Evolutionary conservation across 2,888 invertebrate species (phyloP).

Genomic region (Arge pagana): DNA sequence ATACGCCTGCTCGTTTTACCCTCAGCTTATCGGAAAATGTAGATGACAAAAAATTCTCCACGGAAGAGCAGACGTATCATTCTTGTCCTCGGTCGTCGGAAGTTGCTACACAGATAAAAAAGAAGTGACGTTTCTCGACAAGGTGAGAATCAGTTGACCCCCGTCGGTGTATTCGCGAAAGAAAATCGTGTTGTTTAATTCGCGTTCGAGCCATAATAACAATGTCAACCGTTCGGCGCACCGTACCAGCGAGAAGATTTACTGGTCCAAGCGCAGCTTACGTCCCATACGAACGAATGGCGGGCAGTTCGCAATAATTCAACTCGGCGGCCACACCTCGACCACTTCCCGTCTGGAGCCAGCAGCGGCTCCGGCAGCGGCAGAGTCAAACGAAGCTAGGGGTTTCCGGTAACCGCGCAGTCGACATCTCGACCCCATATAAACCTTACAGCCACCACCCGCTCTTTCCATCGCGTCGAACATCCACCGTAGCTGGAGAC

Average conservation of each 20-base stretch:
- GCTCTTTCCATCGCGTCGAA: conserved; percentile 28
- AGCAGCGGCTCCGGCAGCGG: conserved; percentile 35
- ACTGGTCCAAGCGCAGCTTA: conserved; percentile 48
- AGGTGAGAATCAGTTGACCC: conserved; percentile 49
- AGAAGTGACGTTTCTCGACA: no score
- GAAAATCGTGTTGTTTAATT: conserved; percentile 49
- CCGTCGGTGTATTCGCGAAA: conserved; percentile 40
- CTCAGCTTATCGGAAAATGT: no score
- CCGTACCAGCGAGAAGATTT: conserved; percentile 49
- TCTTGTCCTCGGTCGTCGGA: neutral
- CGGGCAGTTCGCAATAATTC: conserved; percentile 55
- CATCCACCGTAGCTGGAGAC: no score
- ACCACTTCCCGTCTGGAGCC: conserved; percentile 53
- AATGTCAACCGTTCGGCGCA: conserved; percentile 41
- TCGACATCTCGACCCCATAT: conserved; percentile 39
- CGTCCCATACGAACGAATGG: conserved; percentile 53
- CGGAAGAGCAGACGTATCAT: neutral
- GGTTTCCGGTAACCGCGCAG: conserved; percentile 50
- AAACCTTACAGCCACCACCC: conserved; percentile 6
- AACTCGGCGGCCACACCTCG: conserved; percentile 56
- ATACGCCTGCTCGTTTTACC: no score
- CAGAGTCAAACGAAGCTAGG: conserved; percentile 42
- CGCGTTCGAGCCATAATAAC: conserved; percentile 48
- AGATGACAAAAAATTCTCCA: no score
- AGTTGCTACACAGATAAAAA: neutral